Evolutionary conservation across 1,140 invertebrate species (phyloP).

Genomic region (Lanistes nyassanus): DNA sequence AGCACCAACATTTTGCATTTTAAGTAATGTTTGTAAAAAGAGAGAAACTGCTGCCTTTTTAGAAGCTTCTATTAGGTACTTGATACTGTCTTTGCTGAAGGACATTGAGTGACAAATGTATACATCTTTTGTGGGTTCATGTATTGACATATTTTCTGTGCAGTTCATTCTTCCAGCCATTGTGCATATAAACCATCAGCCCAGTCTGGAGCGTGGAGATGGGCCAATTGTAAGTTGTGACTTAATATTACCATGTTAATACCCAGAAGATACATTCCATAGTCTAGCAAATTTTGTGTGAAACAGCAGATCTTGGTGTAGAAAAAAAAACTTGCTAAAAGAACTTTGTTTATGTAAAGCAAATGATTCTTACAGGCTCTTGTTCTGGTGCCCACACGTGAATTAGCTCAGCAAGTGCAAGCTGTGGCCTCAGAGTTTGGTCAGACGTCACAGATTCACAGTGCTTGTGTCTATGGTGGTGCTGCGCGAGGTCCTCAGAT

Average conservation of each 20-base stretch:
- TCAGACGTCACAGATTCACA: conserved; percentile 82
- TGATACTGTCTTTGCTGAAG: no score
- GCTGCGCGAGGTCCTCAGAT: conserved; percentile 91
- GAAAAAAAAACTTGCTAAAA: conserved; percentile 6
- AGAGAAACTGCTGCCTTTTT: no score
- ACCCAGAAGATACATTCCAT: no score
- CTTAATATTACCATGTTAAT: no score
- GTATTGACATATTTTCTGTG: conserved; percentile 36
- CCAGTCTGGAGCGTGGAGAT: conserved; percentile 81
- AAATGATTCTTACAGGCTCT: conserved; percentile 67
- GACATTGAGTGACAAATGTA: no score
- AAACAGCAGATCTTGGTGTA: no score
- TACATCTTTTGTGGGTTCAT: no score
- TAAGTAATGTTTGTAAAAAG: no score
- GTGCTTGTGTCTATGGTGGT: conserved; percentile 95
- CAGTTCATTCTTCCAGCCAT: conserved; percentile 77
- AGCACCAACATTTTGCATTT: no score
- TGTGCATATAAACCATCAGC: conserved; percentile 93
- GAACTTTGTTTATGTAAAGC: neutral
- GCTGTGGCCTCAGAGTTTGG: conserved; percentile 92
- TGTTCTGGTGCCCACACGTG: conserved; percentile 92
- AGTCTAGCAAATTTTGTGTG: no score
- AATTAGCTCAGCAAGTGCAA: conserved; percentile 96
- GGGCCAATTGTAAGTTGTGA: conserved; percentile 81
- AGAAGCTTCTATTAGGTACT: no score